Evolutionary conservation across 1,140 invertebrate species (phyloP).

Genomic region (Caenorhabditis remanei): DNA sequence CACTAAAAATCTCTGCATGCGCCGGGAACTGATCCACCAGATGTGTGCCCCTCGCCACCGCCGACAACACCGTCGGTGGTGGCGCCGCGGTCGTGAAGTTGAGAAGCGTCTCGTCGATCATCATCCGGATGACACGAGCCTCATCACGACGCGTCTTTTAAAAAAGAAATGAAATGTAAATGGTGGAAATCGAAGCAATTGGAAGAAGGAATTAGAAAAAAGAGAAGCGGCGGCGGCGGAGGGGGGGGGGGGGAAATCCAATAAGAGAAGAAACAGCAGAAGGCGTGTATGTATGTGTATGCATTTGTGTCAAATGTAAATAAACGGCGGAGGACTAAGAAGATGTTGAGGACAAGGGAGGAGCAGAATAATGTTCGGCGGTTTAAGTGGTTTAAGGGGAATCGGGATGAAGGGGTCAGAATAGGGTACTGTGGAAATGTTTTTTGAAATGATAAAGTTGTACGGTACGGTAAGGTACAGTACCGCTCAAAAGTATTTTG

Average conservation of each 20-base stretch:
- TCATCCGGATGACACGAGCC: background rate
- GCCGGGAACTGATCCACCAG: conserved; percentile 41
- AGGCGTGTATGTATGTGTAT: background rate
- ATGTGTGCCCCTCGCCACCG: background rate
- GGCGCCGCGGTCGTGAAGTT: conserved; percentile 18
- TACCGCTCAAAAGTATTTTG: too few species aligned
- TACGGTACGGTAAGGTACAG: too few species aligned
- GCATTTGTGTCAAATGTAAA: conserved; percentile 51
- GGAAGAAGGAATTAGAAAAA: background rate
- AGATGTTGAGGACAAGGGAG: background rate
- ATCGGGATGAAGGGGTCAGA: too few species aligned
- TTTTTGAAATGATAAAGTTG: too few species aligned
- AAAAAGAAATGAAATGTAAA: background rate
- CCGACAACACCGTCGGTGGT: background rate
- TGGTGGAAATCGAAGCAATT: background rate
- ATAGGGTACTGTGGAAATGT: too few species aligned
- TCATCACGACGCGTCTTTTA: conserved; percentile 15
- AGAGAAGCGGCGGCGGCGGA: too few species aligned
- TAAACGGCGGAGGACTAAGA: background rate
- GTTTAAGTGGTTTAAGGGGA: too few species aligned
- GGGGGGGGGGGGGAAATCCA: background rate
- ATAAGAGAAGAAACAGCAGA: conserved; percentile 17
- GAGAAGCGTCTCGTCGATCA: conserved; percentile 35
- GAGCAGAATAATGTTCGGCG: background rate
- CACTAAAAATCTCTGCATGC: conserved; percentile 45